A percentile compares a stretch with the other conserved stretches of the same genome.
Evolutionary conservation across 2,113 vertebrate genomes (phyloP).

Genomic region (Empidonax alnorum): DNA sequence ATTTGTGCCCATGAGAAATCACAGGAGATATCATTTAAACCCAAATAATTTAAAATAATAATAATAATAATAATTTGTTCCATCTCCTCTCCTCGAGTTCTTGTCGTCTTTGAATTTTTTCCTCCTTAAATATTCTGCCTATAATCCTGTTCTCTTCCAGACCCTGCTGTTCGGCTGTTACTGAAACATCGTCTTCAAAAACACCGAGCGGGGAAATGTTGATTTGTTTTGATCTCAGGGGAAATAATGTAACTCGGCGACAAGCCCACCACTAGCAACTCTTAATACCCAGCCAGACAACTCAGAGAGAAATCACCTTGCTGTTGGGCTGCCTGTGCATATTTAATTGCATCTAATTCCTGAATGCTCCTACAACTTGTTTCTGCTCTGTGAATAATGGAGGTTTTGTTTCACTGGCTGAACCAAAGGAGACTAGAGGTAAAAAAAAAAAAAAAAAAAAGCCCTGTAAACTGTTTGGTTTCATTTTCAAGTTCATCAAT

Average conservation of each 20-base stretch:
- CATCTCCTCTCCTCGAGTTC: background rate
- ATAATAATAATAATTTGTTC: background rate
- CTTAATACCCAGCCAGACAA: conserved; percentile 16
- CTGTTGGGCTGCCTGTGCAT: background rate
- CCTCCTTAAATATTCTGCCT: conserved; percentile 1
- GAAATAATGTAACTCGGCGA: conserved; percentile 47
- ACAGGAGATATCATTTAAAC: background rate
- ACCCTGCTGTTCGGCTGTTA: conserved; percentile 45
- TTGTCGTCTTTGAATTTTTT: background rate
- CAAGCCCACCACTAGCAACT: conserved; percentile 27
- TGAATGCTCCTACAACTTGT: background rate
- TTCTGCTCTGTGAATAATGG: background rate
- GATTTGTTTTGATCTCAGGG: conserved; percentile 62
- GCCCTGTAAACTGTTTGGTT: background rate
- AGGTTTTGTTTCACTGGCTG: background rate
- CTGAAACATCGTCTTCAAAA: conserved; percentile 4
- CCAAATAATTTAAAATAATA: background rate
- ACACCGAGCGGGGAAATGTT: background rate
- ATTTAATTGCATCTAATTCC: conserved; percentile 60
- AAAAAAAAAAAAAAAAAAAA: background rate
- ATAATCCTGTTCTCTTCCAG: background rate
- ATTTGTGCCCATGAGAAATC: background rate
- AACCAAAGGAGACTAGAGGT: background rate
- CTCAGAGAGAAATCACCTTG: conserved; percentile 36
- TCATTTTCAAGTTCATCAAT: background rate